Percentiles rank a stretch among this genome's conserved stretches.
Conservation (phyloP, 2,113 vertebrate genomes). For the Myodes glareolus region DNA sequence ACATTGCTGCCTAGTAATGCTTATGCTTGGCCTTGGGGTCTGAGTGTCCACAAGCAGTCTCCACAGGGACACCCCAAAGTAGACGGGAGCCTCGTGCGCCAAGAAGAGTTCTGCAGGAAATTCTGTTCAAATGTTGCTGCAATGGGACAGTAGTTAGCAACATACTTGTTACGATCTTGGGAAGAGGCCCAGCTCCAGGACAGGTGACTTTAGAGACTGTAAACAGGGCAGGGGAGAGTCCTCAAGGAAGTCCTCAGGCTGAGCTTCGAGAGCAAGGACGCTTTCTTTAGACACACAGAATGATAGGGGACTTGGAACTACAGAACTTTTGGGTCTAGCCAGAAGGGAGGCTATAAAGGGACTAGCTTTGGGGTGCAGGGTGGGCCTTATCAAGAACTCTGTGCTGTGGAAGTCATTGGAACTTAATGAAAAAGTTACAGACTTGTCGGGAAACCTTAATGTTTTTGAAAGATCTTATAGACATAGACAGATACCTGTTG, state of each 20-base stretch:
- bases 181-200: background rate
- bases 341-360: background rate
- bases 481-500: background rate
- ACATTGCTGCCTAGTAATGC: background rate
- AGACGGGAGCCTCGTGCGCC: fast-evolving
- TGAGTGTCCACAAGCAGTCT: background rate
- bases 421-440: background rate
- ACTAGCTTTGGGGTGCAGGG: background rate
- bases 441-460: background rate
- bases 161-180: background rate
- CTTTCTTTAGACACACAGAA: background rate
- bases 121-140: background rate
- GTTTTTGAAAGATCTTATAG: background rate
- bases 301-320: background rate
- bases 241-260: background rate
- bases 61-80: background rate
- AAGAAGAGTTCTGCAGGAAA: background rate
- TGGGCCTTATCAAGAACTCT: background rate
- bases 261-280: background rate
- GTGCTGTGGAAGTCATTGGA: background rate
- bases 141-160: background rate
- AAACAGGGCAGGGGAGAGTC: background rate
- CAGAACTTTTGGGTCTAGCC: background rate
- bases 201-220: background rate
- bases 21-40: background rate